A percentile compares a stretch with the other conserved stretches of the same genome.
Conservation (phyloP, 2,797 vertebrate species). For the Trachops cirrhosus region DNA sequence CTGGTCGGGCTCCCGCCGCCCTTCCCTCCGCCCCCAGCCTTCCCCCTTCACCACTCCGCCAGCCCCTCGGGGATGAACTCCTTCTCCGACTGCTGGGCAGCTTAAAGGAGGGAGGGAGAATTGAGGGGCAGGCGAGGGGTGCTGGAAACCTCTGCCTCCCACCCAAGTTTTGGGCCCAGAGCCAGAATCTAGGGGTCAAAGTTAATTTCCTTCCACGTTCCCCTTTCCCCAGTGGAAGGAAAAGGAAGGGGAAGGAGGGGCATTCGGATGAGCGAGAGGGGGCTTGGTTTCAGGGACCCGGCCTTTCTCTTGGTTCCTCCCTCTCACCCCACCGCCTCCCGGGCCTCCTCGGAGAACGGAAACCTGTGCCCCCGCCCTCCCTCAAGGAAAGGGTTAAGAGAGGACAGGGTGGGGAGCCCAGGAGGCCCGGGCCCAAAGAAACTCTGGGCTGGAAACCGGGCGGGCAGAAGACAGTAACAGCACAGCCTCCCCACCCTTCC, state of each 20-base stretch:
- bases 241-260: neutral
- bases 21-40: constrained; percentile 38
- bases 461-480: constrained; percentile 57
- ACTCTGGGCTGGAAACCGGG: constrained; percentile 59
- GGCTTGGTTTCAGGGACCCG: neutral
- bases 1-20: constrained; percentile 16
- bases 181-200: constrained; percentile 60
- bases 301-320: neutral
- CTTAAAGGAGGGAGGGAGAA: neutral
- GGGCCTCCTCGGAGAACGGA: neutral
- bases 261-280: neutral
- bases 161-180: constrained; percentile 17
- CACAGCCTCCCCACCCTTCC: neutral
- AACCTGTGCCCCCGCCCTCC: neutral
- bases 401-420: constrained; percentile 33
- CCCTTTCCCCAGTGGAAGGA: constrained; percentile 33
- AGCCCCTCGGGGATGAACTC: constrained; percentile 3
- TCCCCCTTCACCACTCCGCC: neutral
- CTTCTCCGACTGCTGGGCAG: neutral
- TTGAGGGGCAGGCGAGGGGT: neutral
- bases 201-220: constrained; percentile 60
- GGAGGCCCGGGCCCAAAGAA: constrained; percentile 48
- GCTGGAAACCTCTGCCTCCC: constrained; percentile 44
- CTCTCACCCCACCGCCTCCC: neutral
- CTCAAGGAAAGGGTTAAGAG: constrained; percentile 61